Percentiles rank a stretch among this genome's conserved stretches.
Evolutionary conservation across 2,888 invertebrate species (phyloP).

Genomic region (Cheilosia soror): DNA sequence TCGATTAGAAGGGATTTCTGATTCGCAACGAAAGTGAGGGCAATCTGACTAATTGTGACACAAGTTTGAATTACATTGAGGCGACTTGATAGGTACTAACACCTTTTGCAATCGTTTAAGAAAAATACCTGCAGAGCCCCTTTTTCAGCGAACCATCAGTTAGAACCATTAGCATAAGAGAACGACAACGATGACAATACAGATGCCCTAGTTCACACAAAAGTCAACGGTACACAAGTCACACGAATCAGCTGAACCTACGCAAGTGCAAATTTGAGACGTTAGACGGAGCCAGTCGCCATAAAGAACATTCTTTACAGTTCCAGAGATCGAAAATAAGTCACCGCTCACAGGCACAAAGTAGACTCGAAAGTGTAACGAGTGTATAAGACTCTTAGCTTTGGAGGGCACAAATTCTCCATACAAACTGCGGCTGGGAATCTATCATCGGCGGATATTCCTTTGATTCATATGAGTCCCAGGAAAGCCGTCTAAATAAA

Average conservation of each 20-base stretch:
- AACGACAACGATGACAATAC: slow-evolving; percentile 31
- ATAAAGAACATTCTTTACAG: slow-evolving; percentile 82
- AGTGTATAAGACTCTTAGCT: slow-evolving; percentile 83
- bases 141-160: slow-evolving; percentile 19
- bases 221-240: slow-evolving; percentile 79
- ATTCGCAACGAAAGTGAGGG: slow-evolving; percentile 82
- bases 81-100: slow-evolving; percentile 76
- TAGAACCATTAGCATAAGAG: slow-evolving; percentile 28
- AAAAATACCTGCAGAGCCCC: slow-evolving; percentile 26
- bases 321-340: slow-evolving; percentile 65
- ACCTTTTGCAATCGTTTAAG: slow-evolving; percentile 20
- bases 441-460: slow-evolving; percentile 76
- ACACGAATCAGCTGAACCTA: slow-evolving; percentile 80
- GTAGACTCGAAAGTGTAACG: slow-evolving; percentile 78
- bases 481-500: slow-evolving; percentile 59
- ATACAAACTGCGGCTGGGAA: slow-evolving; percentile 80
- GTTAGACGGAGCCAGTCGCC: slow-evolving; percentile 81
- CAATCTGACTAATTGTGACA: slow-evolving; percentile 82
- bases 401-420: slow-evolving; percentile 80
- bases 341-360: slow-evolving; percentile 72
- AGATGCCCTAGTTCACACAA: slow-evolving; percentile 54
- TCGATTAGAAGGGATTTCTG: slow-evolving; percentile 82
- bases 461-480: slow-evolving; percentile 65
- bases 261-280: slow-evolving; percentile 83
- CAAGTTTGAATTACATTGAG: slow-evolving; percentile 83